Percentiles rank a stretch among this genome's conserved stretches.
Evolutionary conservation across 2,888 invertebrate species (phyloP).

Genomic region (Dascillus cervinus): DNA sequence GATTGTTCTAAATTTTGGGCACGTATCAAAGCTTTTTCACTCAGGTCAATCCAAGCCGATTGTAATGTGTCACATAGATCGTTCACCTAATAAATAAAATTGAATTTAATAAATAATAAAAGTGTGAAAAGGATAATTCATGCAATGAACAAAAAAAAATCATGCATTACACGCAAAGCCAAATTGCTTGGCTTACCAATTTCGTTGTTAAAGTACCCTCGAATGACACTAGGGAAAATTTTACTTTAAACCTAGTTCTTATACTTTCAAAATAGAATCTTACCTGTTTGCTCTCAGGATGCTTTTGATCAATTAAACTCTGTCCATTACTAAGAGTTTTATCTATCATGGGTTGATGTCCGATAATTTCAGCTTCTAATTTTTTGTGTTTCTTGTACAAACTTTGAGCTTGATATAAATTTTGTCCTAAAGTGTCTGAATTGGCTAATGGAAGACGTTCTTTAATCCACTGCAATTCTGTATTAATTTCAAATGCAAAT

Average conservation of each 20-base stretch:
- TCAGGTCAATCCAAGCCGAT: slow-evolving; percentile 66
- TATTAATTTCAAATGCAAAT: slow-evolving; percentile 86
- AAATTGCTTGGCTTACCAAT: background rate
- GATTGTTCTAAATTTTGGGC: slow-evolving; percentile 76
- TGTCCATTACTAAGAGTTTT: slow-evolving; percentile 76
- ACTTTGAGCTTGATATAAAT: slow-evolving; percentile 87
- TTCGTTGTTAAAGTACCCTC: too few relatives aligned
- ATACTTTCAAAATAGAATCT: slow-evolving; percentile 12
- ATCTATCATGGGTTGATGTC: slow-evolving; percentile 78
- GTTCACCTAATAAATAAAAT: slow-evolving; percentile 50
- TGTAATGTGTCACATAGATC: slow-evolving; percentile 65
- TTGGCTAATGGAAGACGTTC: slow-evolving; percentile 79
- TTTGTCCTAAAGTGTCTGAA: slow-evolving; percentile 69
- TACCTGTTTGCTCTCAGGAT: slow-evolving; percentile 74
- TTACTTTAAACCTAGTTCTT: too few relatives aligned
- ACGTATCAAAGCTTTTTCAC: slow-evolving; percentile 62
- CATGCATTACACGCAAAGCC: background rate
- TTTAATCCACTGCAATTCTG: slow-evolving; percentile 91
- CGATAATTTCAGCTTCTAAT: slow-evolving; percentile 80
- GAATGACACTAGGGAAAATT: too few relatives aligned
- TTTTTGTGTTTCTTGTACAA: slow-evolving; percentile 91
- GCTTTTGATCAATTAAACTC: slow-evolving; percentile 62
- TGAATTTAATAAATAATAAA: too few relatives aligned
- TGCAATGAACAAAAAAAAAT: slow-evolving; percentile 2
- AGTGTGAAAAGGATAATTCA: too few relatives aligned